Conservation (phyloP, 2,113 vertebrate genomes). For the Numenius arquata region DNA sequence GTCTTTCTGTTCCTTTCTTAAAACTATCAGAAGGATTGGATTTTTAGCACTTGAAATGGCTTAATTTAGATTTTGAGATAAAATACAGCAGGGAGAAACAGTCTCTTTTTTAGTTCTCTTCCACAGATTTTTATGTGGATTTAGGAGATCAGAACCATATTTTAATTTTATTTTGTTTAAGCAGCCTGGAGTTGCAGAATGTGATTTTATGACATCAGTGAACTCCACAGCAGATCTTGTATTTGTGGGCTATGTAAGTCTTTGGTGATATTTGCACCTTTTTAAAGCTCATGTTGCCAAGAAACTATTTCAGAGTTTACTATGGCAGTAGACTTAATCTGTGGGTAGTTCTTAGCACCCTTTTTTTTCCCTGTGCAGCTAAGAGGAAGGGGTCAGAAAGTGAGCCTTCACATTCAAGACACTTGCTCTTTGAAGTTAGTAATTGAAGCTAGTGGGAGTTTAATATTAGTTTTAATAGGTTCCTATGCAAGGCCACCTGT, state of each 20-base stretch:
- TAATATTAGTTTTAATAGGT: neutral
- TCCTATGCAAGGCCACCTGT: neutral
- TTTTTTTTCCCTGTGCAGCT: neutral
- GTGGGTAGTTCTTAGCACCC: neutral
- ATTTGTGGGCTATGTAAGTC: neutral
- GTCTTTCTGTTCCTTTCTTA: slow-evolving; percentile 32
- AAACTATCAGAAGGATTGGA: slow-evolving; percentile 11
- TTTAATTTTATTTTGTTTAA: slow-evolving; percentile 12
- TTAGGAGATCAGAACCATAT: neutral
- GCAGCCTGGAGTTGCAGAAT: neutral
- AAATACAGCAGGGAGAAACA: neutral
- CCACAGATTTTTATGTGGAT: neutral
- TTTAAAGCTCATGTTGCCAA: neutral
- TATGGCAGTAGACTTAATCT: neutral
- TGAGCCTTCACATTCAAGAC: neutral
- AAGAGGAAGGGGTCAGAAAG: neutral
- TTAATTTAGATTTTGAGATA: slow-evolving; percentile 19
- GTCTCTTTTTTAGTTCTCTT: neutral
- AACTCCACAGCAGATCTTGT: neutral
- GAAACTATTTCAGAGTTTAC: neutral
- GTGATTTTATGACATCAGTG: neutral
- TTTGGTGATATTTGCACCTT: neutral
- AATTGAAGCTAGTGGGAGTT: neutral
- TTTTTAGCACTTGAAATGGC: slow-evolving; percentile 13
- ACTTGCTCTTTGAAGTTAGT: neutral